phyloP scores from a whole-genome alignment of 2,113 vertebrate genomes.

The Peromyscus leucopus region DNA sequence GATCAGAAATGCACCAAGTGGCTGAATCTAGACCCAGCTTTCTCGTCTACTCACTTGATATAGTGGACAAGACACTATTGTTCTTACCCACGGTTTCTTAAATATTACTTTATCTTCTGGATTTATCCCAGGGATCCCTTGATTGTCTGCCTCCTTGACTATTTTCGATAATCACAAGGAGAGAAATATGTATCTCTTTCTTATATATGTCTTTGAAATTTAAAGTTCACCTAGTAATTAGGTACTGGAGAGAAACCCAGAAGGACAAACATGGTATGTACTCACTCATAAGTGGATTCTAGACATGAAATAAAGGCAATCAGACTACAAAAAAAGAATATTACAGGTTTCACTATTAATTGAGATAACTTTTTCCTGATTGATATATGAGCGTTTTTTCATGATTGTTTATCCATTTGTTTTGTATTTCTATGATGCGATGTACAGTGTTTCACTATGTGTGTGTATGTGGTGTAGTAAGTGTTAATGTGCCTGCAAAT shows the following conservation, averaged over 20 bases:
- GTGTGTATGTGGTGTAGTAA: neutral
- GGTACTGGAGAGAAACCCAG: neutral
- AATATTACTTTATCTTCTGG: neutral
- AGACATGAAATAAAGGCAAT: no score
- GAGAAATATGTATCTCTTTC: neutral
- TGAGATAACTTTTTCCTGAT: slow-evolving; percentile 18
- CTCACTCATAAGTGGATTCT: no score
- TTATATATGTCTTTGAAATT: neutral
- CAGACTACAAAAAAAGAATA: neutral
- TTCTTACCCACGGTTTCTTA: neutral
- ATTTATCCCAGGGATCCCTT: neutral
- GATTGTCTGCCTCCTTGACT: neutral
- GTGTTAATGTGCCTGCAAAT: neutral
- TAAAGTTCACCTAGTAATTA: neutral
- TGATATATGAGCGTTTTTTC: slow-evolving; percentile 61
- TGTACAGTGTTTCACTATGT: neutral
- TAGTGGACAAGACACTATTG: neutral
- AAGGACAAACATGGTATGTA: no score
- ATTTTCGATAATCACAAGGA: neutral
- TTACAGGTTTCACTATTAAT: neutral
- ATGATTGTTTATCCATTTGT: neutral
- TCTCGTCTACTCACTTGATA: neutral
- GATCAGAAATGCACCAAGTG: neutral
- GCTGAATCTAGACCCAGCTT: neutral
- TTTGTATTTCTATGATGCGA: neutral